These are phyloP conservation scores for Maconellicoccus hirsutus DNA, from an alignment of 1,140 invertebrate species.

Conservation along the genomic window DNA sequence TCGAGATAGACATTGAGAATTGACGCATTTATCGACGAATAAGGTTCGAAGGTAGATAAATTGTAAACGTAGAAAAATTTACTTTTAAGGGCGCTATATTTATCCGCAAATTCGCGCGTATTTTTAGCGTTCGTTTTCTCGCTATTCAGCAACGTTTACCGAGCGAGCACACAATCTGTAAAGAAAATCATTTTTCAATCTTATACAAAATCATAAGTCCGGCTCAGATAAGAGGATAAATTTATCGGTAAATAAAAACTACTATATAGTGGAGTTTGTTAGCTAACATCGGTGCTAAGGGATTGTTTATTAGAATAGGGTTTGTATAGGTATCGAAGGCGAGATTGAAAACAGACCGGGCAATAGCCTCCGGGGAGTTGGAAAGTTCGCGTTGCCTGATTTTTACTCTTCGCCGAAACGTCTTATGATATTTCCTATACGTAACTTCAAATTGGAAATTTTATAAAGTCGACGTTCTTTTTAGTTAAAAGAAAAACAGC, in stretches of 20 bases:
- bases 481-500: not conserved
- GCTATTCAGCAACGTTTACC: not conserved
- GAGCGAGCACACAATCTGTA: not conserved
- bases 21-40: no score
- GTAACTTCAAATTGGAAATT: conserved; percentile 21
- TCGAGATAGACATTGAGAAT: no score
- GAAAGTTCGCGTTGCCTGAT: conserved; percentile 12
- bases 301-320: conserved; percentile 20
- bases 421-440: conserved; percentile 21
- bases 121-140: not conserved
- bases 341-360: conserved; percentile 17
- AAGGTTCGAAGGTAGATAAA: no score
- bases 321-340: conserved; percentile 11
- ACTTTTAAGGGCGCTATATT: no score
- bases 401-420: conserved; percentile 3
- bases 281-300: conserved; percentile 10
- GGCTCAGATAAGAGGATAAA: conserved; percentile 1
- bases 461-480: conserved; percentile 1
- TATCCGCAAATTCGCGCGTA: no score
- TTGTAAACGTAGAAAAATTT: no score
- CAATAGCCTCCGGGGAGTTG: conserved; percentile 17
- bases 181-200: conserved; percentile 9
- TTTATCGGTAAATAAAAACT: conserved; percentile 18
- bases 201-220: not conserved
- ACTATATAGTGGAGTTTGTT: not conserved